Conservation (phyloP, 2,888 invertebrate species). For the Rotaria sp. region DNA sequence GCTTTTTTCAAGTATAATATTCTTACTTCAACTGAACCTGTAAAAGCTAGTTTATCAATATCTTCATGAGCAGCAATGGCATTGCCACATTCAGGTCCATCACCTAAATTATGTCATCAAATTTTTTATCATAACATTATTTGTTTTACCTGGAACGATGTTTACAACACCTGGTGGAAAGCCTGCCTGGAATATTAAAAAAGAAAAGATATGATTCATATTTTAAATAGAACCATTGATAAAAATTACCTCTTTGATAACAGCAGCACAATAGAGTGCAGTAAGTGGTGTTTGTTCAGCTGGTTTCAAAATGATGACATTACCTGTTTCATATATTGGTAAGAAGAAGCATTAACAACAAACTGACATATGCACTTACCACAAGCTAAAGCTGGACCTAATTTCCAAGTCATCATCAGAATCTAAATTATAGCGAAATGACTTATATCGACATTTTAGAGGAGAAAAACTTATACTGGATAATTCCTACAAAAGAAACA, state of each 20-base stretch:
- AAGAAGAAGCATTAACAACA: neutral
- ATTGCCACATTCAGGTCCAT: constrained; percentile 67
- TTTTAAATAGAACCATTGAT: constrained; percentile 42
- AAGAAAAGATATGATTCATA: neutral
- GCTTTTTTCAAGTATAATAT: neutral
- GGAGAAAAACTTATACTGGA: neutral
- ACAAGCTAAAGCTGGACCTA: constrained; percentile 64
- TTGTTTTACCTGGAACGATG: constrained; percentile 62
- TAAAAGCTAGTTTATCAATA: constrained; percentile 70
- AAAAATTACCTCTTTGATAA: constrained; percentile 48
- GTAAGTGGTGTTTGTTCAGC: constrained; percentile 43
- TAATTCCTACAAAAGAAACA: constrained; percentile 15
- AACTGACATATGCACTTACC: constrained; percentile 49
- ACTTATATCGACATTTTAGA: too few relatives aligned
- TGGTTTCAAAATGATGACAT: constrained; percentile 42
- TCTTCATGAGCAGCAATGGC: constrained; percentile 66
- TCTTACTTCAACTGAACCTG: constrained; percentile 66
- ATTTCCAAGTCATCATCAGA: constrained; percentile 89
- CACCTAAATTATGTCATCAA: constrained; percentile 47
- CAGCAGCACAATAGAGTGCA: constrained; percentile 41
- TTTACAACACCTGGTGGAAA: constrained; percentile 74
- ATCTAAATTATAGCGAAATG: neutral
- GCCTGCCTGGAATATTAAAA: constrained; percentile 51
- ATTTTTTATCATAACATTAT: too few relatives aligned
- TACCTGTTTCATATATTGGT: constrained; percentile 27